Percentiles rank a stretch among this genome's conserved stretches.
phyloP scores from a whole-genome alignment of 2,888 invertebrate genomes.

The Bombyx huttoni region DNA sequence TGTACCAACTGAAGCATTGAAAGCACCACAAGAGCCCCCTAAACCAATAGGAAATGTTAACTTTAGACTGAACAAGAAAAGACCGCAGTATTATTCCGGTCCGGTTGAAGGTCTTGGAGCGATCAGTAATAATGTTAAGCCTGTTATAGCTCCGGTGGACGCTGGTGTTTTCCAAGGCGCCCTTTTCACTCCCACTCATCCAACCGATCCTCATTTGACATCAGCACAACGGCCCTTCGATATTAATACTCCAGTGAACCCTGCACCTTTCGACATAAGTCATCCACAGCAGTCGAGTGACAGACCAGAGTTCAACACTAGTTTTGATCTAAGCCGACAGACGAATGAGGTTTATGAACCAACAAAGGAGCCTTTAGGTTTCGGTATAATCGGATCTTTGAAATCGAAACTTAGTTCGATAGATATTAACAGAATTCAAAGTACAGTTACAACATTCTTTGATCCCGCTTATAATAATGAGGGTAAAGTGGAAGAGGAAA shows the following conservation, averaged over 20 bases:
- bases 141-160: constrained; percentile 30
- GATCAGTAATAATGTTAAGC: constrained; percentile 51
- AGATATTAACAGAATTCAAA: constrained; percentile 62
- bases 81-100: constrained; percentile 62
- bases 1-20: constrained; percentile 19
- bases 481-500: constrained; percentile 18
- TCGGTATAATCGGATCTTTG: constrained; percentile 58
- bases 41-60: constrained; percentile 36
- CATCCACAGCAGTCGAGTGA: constrained; percentile 10
- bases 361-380: constrained; percentile 36
- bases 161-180: constrained; percentile 32
- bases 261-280: constrained; percentile 19
- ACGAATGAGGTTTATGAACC: constrained; percentile 33
- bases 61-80: constrained; percentile 53
- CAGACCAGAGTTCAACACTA: constrained; percentile 28
- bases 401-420: constrained; percentile 57
- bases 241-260: constrained; percentile 8
- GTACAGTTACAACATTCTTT: constrained; percentile 59
- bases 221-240: constrained; percentile 15
- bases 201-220: not conserved
- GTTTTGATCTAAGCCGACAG: constrained; percentile 49
- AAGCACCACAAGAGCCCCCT: constrained; percentile 38
- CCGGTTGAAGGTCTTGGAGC: constrained; percentile 56
- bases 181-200: constrained; percentile 31
- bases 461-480: constrained; percentile 56